Evolutionary conservation across 2,113 vertebrate species (phyloP), one percentile per base, ranked within the genome.

Genomic region (Natator depressus): DNA sequence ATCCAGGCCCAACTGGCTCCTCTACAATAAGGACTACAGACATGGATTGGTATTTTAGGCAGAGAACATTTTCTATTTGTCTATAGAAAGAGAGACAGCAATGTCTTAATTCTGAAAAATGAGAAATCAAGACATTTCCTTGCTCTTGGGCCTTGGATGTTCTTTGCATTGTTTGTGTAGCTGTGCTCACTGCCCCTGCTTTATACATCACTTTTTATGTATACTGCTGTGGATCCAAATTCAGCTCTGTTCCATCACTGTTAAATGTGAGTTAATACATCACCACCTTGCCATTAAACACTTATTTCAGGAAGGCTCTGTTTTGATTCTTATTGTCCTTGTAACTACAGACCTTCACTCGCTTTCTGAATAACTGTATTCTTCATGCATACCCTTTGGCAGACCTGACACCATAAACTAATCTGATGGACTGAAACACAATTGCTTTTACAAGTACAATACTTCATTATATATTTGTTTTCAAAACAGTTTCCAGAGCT

Each of bases 391-490:
- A 90, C 76, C 80, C 92, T 96, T 90, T 94, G 76, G 85, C 91
- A 93, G 84, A 91, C 4, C 0, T 93, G 87, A 92, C 76, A 87
- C 88, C 84, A 93, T 96, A 85, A 94, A 97, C 97, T 94, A 97
- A 97, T 97, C 89, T 89, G 95, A 95, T 0, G 46, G 94, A 95
- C 22, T 49, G 87, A 96, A 97, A 97, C 95, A 97, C 92, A 97
- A 92, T 94, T 93, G 97, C 96, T 97, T 97, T 97, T 96, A 98
- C 95, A 97, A 96, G 89, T 92, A 97, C 96, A 97, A 92, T 95
- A 91, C 95, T 97, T 97, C 91, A 95, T 97, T 98, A 96, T 92
- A n/a, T 80, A 97, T 97, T 96, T 97, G 97, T 98, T 98, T 98
- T 98, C 92, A 98, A 98, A 98, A 98, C 93, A 96, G 90, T 78